Evolutionary conservation across 2,113 vertebrate species (phyloP), one percentile per base, ranked within the genome.

Genomic region (Stegostoma tigrinum): DNA sequence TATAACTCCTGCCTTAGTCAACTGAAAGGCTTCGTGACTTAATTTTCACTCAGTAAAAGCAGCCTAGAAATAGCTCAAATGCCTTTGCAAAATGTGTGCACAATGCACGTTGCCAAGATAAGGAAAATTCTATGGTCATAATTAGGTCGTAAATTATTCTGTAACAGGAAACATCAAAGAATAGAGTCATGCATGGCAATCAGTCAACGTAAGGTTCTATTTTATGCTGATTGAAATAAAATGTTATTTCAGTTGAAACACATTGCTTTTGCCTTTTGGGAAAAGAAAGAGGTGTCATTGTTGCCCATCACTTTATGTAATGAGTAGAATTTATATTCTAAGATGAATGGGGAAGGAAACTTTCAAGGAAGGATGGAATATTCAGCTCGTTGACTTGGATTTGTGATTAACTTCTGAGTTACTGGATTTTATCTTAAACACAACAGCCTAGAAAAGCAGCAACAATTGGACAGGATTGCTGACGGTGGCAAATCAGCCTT

Each of bases 121-220:
- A 42, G n/a, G 70, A 45, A 72, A 95, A 95, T 70, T 95, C 93
- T 67, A 95, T 48, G 45, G 24, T 45, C 42, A 48, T 48, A 72
- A 95, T 95, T 95, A 72, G 12, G 70, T 70, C 67, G 27, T 48
- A 34, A 30, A 95, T 72, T 48, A 30, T 95, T 95, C 27, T 30
- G 91, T 10, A 72, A 95, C 67, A 72, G 93, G 93, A 95, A 95
- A 45, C 67, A 72, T 95, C 23, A 95, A 48, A 72, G 93, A 70
- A 94, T 3, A 45, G 68, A 14, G 1, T 30, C 7, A 10, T 14
- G 5, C 45, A 95, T 23, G 48, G 7, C 24, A 95, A 95, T 42
- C 67, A 66, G 66, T 94, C 10, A 38, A 66, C 7, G n/a, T 68
- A 48, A 48, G 27, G 24, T 83, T 42, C 78, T 83, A 89, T 38